Conservation (phyloP, 1,140 invertebrate species). For the Pogonognathellus flavescens region DNA sequence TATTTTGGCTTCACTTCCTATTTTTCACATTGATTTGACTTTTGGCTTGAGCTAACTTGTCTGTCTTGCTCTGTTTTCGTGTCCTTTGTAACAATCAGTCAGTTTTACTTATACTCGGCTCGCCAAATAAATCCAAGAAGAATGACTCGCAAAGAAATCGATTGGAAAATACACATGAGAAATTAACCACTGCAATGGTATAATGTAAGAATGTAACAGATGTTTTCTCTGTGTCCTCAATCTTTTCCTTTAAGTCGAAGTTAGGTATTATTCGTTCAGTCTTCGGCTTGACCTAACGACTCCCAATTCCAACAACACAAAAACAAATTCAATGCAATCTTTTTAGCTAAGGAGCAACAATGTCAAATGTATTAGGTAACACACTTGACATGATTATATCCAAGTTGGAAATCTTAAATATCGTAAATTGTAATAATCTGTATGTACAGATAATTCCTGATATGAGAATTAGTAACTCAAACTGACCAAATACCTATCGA, state of each 20-base stretch:
- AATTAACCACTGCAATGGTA: neutral
- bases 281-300: neutral
- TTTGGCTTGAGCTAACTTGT: conserved; percentile 25
- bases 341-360: neutral
- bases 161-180: conserved; percentile 18
- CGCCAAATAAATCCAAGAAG: neutral
- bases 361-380: too few species aligned
- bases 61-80: conserved; percentile 13
- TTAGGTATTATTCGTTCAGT: conserved; percentile 13
- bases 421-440: too few species aligned
- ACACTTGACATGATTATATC: too few species aligned
- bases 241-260: neutral
- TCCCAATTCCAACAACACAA: neutral
- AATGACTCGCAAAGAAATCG: neutral
- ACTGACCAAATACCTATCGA: too few species aligned
- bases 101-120: neutral
- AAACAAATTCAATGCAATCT: conserved; percentile 40
- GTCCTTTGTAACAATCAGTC: neutral
- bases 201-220: conserved; percentile 9
- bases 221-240: neutral
- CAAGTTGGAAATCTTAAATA: too few species aligned
- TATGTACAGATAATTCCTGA: too few species aligned
- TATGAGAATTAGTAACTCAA: too few species aligned
- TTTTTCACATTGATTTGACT: conserved; percentile 28
- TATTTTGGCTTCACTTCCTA: conserved; percentile 12